phyloP scores from a whole-genome alignment of 2,888 invertebrate species.

The Aromia moschata region DNA sequence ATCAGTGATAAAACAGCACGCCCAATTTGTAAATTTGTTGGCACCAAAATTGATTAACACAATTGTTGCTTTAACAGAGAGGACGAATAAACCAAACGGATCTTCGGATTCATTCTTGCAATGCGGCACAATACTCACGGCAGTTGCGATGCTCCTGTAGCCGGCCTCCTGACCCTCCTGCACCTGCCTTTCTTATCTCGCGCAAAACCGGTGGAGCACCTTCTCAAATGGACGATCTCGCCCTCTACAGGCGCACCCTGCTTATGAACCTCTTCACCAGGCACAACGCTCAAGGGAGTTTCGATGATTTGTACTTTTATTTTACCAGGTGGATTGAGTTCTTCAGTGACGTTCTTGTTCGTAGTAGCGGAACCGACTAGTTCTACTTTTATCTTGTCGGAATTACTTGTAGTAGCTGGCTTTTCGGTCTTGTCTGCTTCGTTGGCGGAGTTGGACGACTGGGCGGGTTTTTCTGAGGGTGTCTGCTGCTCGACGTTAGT shows the following conservation, averaged over 20 bases:
- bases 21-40: too few relatives aligned
- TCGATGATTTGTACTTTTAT: slow-evolving; percentile 53
- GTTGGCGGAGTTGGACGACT: not conserved
- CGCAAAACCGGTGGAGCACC: slow-evolving; percentile 55
- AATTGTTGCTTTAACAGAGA: too few relatives aligned
- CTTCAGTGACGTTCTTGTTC: slow-evolving; percentile 23
- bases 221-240: slow-evolving; percentile 49
- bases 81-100: too few relatives aligned
- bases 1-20: too few relatives aligned
- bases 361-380: not conserved
- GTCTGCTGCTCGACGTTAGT: slow-evolving; percentile 21
- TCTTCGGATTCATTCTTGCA: too few relatives aligned
- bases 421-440: not conserved
- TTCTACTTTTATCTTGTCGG: not conserved
- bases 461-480: slow-evolving; percentile 1
- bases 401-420: not conserved
- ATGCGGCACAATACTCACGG: too few relatives aligned
- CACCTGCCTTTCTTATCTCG: slow-evolving; percentile 60
- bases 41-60: too few relatives aligned
- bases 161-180: slow-evolving; percentile 55
- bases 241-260: slow-evolving; percentile 41
- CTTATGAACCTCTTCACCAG: slow-evolving; percentile 36
- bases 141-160: slow-evolving; percentile 39
- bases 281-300: slow-evolving; percentile 37
- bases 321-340: slow-evolving; percentile 44